phyloP scores from a whole-genome alignment of 2,888 invertebrate genomes.

The Aproaerema taeniolella region DNA sequence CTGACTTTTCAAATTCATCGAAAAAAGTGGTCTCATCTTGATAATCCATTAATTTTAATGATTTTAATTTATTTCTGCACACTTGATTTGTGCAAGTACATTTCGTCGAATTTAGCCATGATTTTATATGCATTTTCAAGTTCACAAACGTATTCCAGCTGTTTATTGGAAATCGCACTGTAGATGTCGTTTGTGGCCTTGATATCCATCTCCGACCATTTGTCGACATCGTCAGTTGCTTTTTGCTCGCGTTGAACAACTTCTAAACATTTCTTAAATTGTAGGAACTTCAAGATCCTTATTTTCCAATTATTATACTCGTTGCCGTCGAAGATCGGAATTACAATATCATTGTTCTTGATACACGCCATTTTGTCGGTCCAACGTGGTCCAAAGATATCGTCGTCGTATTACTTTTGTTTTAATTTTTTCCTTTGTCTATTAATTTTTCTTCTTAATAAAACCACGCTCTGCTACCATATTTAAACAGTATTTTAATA shows the following conservation, averaged over 20 bases:
- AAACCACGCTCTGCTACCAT: no score
- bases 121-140: constrained; percentile 17
- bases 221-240: constrained; percentile 7
- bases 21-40: constrained; percentile 17
- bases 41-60: constrained; percentile 22
- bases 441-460: no score
- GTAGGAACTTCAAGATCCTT: constrained; percentile 21
- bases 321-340: constrained; percentile 19
- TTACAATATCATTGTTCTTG: constrained; percentile 15
- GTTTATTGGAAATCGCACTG: constrained; percentile 21
- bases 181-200: constrained; percentile 25
- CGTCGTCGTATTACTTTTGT: no score
- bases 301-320: constrained; percentile 24
- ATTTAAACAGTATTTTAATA: no score
- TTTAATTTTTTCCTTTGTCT: no score
- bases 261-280: constrained; percentile 23
- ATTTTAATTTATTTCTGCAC: constrained; percentile 22
- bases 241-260: constrained; percentile 16
- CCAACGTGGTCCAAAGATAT: no score
- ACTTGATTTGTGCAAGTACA: constrained; percentile 24
- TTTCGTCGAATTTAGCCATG: constrained; percentile 21
- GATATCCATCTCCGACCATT: constrained; percentile 20
- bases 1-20: constrained; percentile 21
- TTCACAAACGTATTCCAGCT: constrained; percentile 23
- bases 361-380: no score